Evolutionary conservation across 2,113 vertebrate species (phyloP).

Genomic region (Gallinago jamesoni): DNA sequence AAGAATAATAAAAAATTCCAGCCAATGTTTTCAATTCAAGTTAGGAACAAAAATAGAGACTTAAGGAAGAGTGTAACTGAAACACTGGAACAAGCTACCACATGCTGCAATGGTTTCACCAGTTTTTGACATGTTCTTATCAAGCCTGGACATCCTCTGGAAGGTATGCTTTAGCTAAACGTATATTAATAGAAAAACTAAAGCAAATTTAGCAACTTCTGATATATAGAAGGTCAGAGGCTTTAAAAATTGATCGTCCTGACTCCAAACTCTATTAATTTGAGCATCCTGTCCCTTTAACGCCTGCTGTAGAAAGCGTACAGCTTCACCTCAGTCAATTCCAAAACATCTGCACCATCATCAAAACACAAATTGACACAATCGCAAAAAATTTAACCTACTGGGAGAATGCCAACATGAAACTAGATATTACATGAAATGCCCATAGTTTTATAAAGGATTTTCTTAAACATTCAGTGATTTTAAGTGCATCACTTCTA

Average conservation of each 20-base stretch:
- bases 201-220: background rate
- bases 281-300: background rate
- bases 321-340: background rate
- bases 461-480: background rate
- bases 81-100: background rate
- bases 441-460: background rate
- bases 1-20: background rate
- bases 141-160: background rate
- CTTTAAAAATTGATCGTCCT: background rate
- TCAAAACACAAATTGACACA: background rate
- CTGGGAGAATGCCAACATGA: background rate
- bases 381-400: background rate
- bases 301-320: background rate
- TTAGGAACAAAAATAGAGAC: background rate
- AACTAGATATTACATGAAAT: background rate
- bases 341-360: background rate
- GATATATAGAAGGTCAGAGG: background rate
- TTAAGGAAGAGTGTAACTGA: background rate
- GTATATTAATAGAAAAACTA: background rate
- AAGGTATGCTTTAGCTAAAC: background rate
- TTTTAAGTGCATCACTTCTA: background rate
- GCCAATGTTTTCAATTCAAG: background rate
- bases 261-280: background rate
- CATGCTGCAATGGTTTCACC: background rate
- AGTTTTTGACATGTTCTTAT: background rate